Base-by-base conservation (phyloP, 2,797 vertebrate species). In the Myotis planiceps region DNA sequence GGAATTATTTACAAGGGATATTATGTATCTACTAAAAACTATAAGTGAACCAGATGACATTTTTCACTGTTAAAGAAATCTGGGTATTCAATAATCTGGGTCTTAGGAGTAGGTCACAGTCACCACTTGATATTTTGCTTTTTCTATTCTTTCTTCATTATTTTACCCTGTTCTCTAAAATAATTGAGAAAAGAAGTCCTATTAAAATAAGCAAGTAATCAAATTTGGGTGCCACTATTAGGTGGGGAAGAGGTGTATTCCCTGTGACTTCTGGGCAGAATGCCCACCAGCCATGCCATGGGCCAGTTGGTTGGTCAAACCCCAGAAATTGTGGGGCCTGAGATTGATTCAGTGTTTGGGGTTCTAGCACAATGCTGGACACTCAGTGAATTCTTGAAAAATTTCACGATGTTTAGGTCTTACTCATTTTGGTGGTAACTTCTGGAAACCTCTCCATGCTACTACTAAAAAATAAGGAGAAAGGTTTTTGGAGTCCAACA, bases 21-120 rank as follows among this genome's bases (percentile, higher is more conserved):
- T 55, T 88, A 85, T 58, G 92, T 90, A 71, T 68, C 14, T 93
- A 66, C 55, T 72, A n/a, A 81, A 96, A 81, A 65, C 74, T 27
- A 4, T 55, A 88, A 92, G 34, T 47, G 34, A n/a, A 74, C 10
- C 9, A 39, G 14, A 34, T 74, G 58, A 72, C 42, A 60, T 55
- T 80, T 85, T 91, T 81, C 71, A 45, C 63, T 81, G 18, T 72
- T 75, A 47, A 83, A 86, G 32, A 84, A 94, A 87, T 34, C 6
- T 79, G 37, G 16, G 5, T 51, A 68, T 76, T 82, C 58, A 88
- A 90, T 96, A 51, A 90, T 76, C 69, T 55, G n/a, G 58, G 16
- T 49, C n/a, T 58, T 95, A 71, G 53, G 76, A 88, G 15, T 53
- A 75, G 51, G 53, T 86, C 19, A 65, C 23, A 47, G 69, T 9